phyloP scores from a whole-genome alignment of 2,888 invertebrate species.

The Chrysolina americana region DNA sequence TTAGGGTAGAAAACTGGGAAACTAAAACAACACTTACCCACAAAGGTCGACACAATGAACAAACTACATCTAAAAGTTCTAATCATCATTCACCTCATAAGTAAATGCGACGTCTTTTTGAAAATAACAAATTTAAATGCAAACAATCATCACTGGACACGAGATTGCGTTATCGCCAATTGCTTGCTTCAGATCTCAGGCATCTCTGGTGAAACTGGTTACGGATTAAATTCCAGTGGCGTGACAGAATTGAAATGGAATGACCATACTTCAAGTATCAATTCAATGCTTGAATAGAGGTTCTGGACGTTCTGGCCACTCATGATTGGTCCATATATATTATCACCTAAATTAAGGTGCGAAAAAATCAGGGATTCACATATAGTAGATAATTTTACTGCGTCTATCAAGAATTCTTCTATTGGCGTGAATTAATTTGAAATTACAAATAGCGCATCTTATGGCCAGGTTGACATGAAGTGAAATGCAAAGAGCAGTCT shows the following conservation, averaged over 20 bases:
- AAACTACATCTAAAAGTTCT: neutral
- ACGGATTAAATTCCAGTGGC: conserved; percentile 1
- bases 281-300: neutral
- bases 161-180: conserved; percentile 8
- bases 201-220: neutral
- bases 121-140: neutral
- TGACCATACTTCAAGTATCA: neutral
- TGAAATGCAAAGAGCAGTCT: too few relatives aligned
- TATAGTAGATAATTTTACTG: too few relatives aligned
- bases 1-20: neutral
- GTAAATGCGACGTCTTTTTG: neutral
- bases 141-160: conserved; percentile 1
- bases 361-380: too few relatives aligned
- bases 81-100: neutral
- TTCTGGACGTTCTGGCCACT: too few relatives aligned
- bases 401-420: too few relatives aligned
- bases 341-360: too few relatives aligned
- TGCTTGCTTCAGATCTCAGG: neutral
- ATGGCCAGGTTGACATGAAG: too few relatives aligned
- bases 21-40: neutral
- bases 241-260: neutral
- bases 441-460: too few relatives aligned
- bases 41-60: neutral
- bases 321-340: too few relatives aligned
- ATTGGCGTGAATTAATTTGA: too few relatives aligned